phyloP scores from a whole-genome alignment of 2,888 invertebrate species.

The Drosophila emarginata region DNA sequence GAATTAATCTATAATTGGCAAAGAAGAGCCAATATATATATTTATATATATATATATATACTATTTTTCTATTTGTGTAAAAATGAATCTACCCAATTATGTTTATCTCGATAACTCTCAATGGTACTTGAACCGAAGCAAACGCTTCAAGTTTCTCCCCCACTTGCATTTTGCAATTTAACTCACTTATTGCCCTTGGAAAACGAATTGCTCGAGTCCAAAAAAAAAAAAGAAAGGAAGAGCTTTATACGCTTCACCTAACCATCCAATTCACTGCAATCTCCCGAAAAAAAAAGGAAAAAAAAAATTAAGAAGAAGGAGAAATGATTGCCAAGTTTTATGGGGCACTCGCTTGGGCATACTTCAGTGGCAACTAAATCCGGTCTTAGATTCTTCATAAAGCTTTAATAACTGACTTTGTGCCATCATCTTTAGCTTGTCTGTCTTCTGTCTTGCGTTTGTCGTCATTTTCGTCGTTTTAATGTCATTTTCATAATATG shows the following conservation, averaged over 20 bases:
- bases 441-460: slow-evolving; percentile 2
- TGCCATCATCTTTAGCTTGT: not conserved
- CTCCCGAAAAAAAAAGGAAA: not conserved
- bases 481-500: slow-evolving; percentile 73
- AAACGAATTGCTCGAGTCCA: slow-evolving; percentile 12
- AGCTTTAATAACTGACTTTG: slow-evolving; percentile 62
- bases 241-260: no score
- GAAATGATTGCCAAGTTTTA: slow-evolving; percentile 1
- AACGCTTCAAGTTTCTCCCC: slow-evolving; percentile 16
- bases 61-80: not conserved
- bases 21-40: no score
- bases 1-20: no score
- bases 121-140: slow-evolving; percentile 17
- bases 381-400: slow-evolving; percentile 33
- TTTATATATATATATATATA: not conserved
- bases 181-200: slow-evolving; percentile 23
- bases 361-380: slow-evolving; percentile 26
- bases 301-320: not conserved
- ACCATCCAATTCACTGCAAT: no score
- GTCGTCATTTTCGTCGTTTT: slow-evolving; percentile 52
- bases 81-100: slow-evolving; percentile 31
- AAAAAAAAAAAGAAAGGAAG: not conserved
- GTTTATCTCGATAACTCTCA: slow-evolving; percentile 19
- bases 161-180: slow-evolving; percentile 3
- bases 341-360: slow-evolving; percentile 8